These are phyloP conservation scores for Micrasema longulum DNA, from an alignment of 1,140 invertebrate genomes.

Conservation along the genomic window DNA sequence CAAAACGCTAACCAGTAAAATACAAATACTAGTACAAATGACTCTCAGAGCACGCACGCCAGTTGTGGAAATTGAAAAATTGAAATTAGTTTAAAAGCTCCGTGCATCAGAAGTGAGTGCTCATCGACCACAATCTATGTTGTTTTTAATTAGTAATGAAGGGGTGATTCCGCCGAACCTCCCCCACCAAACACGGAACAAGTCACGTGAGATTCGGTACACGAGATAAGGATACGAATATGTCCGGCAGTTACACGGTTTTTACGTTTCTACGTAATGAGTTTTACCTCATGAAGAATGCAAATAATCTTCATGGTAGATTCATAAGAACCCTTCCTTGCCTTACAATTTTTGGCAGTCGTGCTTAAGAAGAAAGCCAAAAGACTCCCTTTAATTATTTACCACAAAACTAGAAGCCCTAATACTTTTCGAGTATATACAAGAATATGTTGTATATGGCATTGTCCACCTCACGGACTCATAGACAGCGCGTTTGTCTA, in stretches of 20 bases:
- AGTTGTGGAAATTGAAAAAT: slow-evolving; percentile 50
- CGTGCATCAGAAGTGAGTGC: slow-evolving; percentile 43
- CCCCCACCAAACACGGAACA: slow-evolving; percentile 30
- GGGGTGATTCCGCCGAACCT: slow-evolving; percentile 30
- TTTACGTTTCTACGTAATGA: slow-evolving; percentile 54
- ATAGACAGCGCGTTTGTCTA: no score
- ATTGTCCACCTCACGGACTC: no score
- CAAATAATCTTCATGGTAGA: slow-evolving; percentile 30
- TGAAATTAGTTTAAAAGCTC: slow-evolving; percentile 55
- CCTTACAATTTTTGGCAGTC: no score
- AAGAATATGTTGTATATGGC: no score
- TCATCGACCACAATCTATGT: slow-evolving; percentile 44
- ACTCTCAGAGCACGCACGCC: slow-evolving; percentile 22
- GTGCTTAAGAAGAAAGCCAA: no score
- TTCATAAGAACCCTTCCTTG: not conserved
- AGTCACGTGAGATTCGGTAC: slow-evolving; percentile 52
- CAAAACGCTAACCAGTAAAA: slow-evolving; percentile 29
- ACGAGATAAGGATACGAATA: slow-evolving; percentile 45
- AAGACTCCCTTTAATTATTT: no score
- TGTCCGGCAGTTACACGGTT: slow-evolving; percentile 50
- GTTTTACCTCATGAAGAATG: slow-evolving; percentile 52
- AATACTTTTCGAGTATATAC: no score
- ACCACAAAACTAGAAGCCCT: no score
- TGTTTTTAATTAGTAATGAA: slow-evolving; percentile 53
- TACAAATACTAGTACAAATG: slow-evolving; percentile 33